Percentiles rank a stretch among this genome's conserved stretches.
Evolutionary conservation across 2,113 vertebrate genomes (phyloP).

Genomic region (Gopherus evgoodei): DNA sequence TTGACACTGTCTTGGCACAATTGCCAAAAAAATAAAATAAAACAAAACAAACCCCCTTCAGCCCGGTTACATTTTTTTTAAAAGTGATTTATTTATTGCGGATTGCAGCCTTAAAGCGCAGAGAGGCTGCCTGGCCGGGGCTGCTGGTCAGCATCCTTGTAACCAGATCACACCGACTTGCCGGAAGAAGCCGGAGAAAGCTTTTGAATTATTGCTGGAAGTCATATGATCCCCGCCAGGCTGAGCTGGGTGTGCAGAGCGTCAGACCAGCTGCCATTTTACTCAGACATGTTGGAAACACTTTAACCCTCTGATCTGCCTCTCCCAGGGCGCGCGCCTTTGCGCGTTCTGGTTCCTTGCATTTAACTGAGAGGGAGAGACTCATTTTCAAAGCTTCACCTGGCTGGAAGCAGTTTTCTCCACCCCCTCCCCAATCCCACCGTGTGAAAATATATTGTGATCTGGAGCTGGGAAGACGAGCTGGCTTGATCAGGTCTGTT

Average conservation of each 20-base stretch:
- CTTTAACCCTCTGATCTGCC: background rate
- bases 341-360: rapidly evolving
- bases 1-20: too few species aligned
- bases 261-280: conserved; percentile 72
- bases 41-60: too few species aligned
- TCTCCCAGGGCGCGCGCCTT: too few species aligned
- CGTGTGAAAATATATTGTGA: rapidly evolving
- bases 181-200: background rate
- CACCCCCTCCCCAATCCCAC: background rate
- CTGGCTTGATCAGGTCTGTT: too few species aligned
- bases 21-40: too few species aligned
- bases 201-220: conserved; percentile 26
- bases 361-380: background rate
- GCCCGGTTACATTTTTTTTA: too few species aligned
- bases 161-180: background rate
- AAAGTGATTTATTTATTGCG: too few species aligned
- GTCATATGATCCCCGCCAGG: conserved; percentile 41
- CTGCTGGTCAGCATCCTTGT: conserved; percentile 47
- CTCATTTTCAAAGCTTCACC: background rate
- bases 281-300: conserved; percentile 9
- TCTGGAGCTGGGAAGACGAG: background rate
- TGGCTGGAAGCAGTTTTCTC: background rate
- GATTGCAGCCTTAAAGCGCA: background rate
- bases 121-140: background rate
- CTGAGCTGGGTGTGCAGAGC: conserved; percentile 57